Percentiles rank a stretch among this genome's conserved stretches.
Evolutionary conservation across 2,797 vertebrate genomes (phyloP).

Genomic region (Margarornis squamiger): DNA sequence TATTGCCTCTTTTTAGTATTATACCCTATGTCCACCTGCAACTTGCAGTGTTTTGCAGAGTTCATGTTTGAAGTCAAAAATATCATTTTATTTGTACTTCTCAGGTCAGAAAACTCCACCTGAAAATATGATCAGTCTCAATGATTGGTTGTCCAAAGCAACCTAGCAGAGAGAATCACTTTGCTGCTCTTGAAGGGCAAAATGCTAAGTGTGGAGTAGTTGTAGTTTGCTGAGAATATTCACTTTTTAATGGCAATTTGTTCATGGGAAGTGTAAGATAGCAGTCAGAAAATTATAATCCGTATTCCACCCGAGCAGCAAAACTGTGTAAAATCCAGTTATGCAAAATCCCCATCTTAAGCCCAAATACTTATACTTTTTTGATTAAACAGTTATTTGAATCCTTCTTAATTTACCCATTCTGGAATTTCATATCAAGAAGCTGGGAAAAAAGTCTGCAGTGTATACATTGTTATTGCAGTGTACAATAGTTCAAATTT

Average conservation of each 20-base stretch:
- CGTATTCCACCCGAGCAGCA: background rate
- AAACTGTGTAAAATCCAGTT: background rate
- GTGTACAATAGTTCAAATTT: background rate
- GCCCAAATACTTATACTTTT: background rate
- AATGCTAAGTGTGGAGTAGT: background rate
- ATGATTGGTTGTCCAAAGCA: background rate
- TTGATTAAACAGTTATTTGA: background rate
- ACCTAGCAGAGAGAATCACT: background rate
- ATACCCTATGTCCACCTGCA: background rate
- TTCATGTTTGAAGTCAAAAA: background rate
- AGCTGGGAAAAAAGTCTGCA: background rate
- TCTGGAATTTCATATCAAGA: background rate
- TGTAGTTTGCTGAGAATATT: background rate
- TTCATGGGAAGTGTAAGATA: background rate
- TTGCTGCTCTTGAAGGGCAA: background rate
- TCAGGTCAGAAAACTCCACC: background rate
- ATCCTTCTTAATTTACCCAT: background rate
- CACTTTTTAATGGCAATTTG: background rate
- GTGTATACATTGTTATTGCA: background rate
- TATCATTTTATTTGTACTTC: background rate
- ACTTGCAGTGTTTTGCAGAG: background rate
- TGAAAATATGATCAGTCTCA: background rate
- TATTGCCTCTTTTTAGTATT: background rate
- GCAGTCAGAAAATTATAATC: background rate
- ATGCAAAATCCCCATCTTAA: background rate